Base-by-base conservation (phyloP, 1,140 invertebrate species). In the Coelopa frigida region DNA sequence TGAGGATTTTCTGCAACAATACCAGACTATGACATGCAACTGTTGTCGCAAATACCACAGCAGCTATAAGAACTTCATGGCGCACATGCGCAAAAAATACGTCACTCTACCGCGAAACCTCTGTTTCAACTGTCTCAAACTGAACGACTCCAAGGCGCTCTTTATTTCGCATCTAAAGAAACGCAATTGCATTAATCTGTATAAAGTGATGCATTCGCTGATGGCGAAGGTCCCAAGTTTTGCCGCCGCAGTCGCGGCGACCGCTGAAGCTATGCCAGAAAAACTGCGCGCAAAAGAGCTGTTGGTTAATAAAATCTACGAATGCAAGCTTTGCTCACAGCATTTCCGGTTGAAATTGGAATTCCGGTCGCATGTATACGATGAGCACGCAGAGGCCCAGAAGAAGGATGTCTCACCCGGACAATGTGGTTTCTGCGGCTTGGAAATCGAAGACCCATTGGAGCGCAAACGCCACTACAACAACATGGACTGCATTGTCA, bases 11-110 rank as follows among this genome's bases (percentile, higher is more conserved):
- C 50, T 70, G 10, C 56, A 66, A 31, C 67, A 70, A 20, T 69
- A 69, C 49, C 67, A 70, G 44, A 66, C 54, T 24, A 66, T 70
- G 62, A 68, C 59, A 4, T 70, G 67, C 32, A 64, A 58, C 27
- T 70, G 67, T 36, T 70, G 67, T 46, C 58, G 52, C 46, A 63
- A 63, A 37, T 56, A 50, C 38, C 68, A 63, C 27, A 57, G 52
- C 35, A 66, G 61, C 6, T 70, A 70, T 37, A 70, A 70, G 50
- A 63, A 64, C 44, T 70, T 70, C 33, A 70, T 70, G 67, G 67
- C 64, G n/a, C 67, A 70, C 37, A 68, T 70, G 44, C 58, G 67
- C 31, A 70, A 69, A 35, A 68, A 68, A 53, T 70, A 70, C 51
- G 55, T 58, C 10, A 41, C 52, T 32, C 39, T 70, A 50, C 60